Evolutionary conservation across 2,797 vertebrate species (phyloP).

Genomic region (Amazona ochrocephala): DNA sequence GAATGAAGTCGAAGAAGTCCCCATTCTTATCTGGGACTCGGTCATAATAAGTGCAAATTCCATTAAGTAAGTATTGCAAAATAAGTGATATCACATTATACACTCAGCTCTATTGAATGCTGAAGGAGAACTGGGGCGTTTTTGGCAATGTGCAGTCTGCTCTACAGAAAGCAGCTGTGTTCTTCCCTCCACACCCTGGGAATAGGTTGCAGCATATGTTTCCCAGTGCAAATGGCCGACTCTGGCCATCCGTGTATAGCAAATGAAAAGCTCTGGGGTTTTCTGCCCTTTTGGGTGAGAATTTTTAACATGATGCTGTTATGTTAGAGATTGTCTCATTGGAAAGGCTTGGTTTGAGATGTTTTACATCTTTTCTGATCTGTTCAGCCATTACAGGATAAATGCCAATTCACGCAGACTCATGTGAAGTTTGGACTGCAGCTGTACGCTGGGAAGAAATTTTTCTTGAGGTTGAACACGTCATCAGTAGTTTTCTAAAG

Average conservation of each 20-base stretch:
- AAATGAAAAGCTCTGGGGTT: background rate
- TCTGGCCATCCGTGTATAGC: background rate
- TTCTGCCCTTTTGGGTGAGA: slow-evolving; percentile 19
- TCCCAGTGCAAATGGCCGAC: background rate
- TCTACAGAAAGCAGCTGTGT: slow-evolving; percentile 52
- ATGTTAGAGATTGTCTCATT: background rate
- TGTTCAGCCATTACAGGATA: background rate
- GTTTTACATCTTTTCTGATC: slow-evolving; percentile 22
- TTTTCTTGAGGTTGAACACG: background rate
- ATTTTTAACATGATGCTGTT: background rate
- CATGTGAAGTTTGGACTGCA: background rate
- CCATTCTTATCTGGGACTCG: background rate
- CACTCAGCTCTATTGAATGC: background rate
- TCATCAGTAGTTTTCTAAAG: background rate
- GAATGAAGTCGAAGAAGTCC: background rate
- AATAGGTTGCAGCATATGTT: slow-evolving; percentile 30
- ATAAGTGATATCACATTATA: slow-evolving; percentile 35
- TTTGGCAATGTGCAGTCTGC: background rate
- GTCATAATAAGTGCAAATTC: background rate
- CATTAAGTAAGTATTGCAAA: slow-evolving; percentile 11
- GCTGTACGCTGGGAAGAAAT: background rate
- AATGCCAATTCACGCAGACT: slow-evolving; percentile 30
- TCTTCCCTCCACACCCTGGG: slow-evolving; percentile 42
- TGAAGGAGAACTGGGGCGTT: background rate
- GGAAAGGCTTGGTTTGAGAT: slow-evolving; percentile 12